Evolutionary conservation across 2,888 invertebrate genomes (phyloP), one percentile per base, ranked within the genome.

Genomic region (Laothoe populi): DNA sequence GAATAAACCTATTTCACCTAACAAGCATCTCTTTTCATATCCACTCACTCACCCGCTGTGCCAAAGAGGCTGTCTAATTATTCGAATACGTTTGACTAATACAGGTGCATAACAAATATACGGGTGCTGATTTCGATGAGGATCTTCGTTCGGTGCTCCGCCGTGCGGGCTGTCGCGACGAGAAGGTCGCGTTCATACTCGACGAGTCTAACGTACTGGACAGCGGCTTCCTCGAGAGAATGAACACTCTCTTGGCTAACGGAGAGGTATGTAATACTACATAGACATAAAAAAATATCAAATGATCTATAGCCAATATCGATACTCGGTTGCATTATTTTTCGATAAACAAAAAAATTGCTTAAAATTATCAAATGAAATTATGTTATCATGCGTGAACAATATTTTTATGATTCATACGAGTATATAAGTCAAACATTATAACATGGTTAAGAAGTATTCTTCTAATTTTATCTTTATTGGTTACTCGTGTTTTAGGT

Each of bases 181-280:
- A 99, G 87, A 99, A 99, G 89, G 99, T 99, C 66, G 98, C 98
- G 57, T 99, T 99, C 84, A 99, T 99, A 78, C 94, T 99, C 84
- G 99, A 99, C 86, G 99, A 99, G 87, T 99, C 99, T 0, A 99
- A 99, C 88, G 99, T 99, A 45, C 93, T 99, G 60, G 99, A 99
- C 93, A 99, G 99, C 24, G 98, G 99, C 61, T 99, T 99, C 94
- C 94, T 99, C 67, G 99, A 99, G 93, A 94, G 99, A 71, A 99
- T 99, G 98, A 99, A 99, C 87, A 99, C 99, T 0, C 91, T 99
- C 60, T 90, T 99, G 68, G 99, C 99, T 63, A 99, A 99, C 85
- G 99, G 99, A 78, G 99, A 99, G 95, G 95, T 90, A 66, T 31
- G 31, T 31, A 31, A 26, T 31, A 31, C 8, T 8, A 31, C 31